A percentile compares a stretch with the other conserved stretches of the same genome.
Evolutionary conservation across 2,888 invertebrate genomes (phyloP).

Genomic region (Epirrhoe tristata): DNA sequence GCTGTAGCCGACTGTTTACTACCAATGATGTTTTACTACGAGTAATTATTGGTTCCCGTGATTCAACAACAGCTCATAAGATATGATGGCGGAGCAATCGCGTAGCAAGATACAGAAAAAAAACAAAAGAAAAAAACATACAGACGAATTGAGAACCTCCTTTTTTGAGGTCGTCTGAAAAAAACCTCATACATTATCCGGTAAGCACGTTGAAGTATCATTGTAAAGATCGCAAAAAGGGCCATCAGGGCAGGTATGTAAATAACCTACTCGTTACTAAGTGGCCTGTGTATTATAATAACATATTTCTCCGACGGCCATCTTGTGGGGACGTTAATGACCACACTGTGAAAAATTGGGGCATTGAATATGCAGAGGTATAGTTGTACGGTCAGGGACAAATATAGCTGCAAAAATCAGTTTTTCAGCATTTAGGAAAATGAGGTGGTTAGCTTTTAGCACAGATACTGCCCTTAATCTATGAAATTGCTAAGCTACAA

Average conservation of each 20-base stretch:
- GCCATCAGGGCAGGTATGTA: constrained; percentile 38
- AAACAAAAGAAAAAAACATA: too few relatives aligned
- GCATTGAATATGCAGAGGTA: constrained; percentile 31
- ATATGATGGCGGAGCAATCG: too few relatives aligned
- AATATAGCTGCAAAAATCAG: not conserved
- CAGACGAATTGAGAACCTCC: too few relatives aligned
- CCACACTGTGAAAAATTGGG: constrained; percentile 60
- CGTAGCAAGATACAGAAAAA: not conserved
- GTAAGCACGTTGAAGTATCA: constrained; percentile 17
- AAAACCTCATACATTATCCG: constrained; percentile 17
- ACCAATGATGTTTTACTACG: too few relatives aligned
- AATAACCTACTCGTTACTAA: constrained; percentile 43
- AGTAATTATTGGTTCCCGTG: too few relatives aligned
- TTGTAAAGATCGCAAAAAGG: constrained; percentile 28
- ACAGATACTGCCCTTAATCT: too few relatives aligned
- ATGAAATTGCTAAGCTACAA: too few relatives aligned
- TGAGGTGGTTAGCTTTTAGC: too few relatives aligned
- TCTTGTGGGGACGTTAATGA: constrained; percentile 74
- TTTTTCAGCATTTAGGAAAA: not conserved
- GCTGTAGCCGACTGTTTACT: too few relatives aligned
- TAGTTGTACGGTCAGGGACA: not conserved
- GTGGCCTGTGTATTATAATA: constrained; percentile 66
- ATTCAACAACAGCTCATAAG: too few relatives aligned
- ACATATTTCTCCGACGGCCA: constrained; percentile 66
- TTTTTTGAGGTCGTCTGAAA: too few relatives aligned